These are phyloP conservation scores for Drosophila barbarae DNA, from an alignment of 2,888 invertebrate species.

Conservation along the genomic window DNA sequence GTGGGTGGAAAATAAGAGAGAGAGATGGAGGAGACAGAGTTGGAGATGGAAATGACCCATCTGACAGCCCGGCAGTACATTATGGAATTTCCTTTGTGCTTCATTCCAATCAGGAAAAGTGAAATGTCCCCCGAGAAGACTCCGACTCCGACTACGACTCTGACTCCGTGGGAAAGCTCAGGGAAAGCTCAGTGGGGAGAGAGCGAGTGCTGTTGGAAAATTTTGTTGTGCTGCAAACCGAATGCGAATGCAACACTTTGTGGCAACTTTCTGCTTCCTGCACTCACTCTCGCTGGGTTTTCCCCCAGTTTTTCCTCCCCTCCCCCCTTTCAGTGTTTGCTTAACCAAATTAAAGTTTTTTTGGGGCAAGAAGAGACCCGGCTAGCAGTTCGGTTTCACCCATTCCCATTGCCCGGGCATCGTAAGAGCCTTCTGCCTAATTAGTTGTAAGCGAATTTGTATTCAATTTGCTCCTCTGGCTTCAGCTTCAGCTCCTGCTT, in stretches of 20 bases:
- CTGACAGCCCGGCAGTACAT: conserved; percentile 23
- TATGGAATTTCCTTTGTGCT: conserved; percentile 41
- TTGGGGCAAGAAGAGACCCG: conserved; percentile 15
- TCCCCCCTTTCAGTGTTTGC: conserved; percentile 20
- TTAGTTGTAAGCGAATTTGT: conserved; percentile 71
- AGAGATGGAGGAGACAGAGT: neutral
- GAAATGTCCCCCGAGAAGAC: conserved; percentile 34
- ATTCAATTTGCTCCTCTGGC: conserved; percentile 57
- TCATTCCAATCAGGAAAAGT: conserved; percentile 40
- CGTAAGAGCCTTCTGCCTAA: conserved; percentile 47
- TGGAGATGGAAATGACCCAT: conserved; percentile 20
- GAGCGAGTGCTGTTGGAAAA: neutral
- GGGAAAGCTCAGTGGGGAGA: neutral
- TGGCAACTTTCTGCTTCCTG: conserved; percentile 41
- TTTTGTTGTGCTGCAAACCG: conserved; percentile 24
- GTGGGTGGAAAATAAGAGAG: conserved; percentile 2
- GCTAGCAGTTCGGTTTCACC: conserved; percentile 5
- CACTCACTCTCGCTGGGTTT: neutral
- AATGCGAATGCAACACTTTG: conserved; percentile 55
- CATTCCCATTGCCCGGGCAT: conserved; percentile 6
- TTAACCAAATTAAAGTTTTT: conserved; percentile 43
- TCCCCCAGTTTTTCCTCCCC: neutral
- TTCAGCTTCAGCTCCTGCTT: neutral
- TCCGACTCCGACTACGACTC: neutral
- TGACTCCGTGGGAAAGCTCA: neutral